phyloP scores from a whole-genome alignment of 2,113 vertebrate species.

The Illadopsis cleaveri region DNA sequence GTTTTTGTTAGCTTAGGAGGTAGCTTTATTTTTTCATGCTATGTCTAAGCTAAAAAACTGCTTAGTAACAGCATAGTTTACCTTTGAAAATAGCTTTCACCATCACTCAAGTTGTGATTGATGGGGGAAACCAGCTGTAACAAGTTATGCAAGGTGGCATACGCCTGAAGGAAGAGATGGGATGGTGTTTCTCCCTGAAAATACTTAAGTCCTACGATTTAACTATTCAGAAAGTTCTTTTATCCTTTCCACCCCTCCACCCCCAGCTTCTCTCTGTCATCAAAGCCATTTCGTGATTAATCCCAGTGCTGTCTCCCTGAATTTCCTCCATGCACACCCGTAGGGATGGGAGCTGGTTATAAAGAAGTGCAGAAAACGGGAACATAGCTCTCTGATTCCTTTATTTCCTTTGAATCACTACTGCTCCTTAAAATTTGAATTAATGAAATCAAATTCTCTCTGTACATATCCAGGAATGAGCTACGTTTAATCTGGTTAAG shows the following conservation, averaged over 20 bases:
- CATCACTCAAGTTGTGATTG: not conserved
- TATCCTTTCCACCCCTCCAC: not conserved
- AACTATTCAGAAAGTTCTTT: conserved; percentile 12
- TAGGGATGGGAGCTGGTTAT: not conserved
- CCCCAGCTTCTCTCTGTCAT: conserved; percentile 25
- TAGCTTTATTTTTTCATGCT: not conserved
- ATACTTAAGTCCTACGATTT: not conserved
- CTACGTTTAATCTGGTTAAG: conserved; percentile 43
- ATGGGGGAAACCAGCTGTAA: not conserved
- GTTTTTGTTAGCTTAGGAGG: not conserved
- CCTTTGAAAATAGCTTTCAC: conserved; percentile 9
- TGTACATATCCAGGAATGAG: not conserved
- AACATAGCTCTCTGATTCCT: not conserved
- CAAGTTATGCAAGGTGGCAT: not conserved
- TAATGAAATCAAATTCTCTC: conserved; percentile 8
- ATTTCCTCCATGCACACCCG: not conserved
- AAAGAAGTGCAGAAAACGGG: not conserved
- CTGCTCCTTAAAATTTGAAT: conserved; percentile 7
- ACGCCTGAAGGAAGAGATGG: not conserved
- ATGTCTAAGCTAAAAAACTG: not conserved
- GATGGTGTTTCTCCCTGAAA: not conserved
- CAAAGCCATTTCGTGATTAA: conserved; percentile 3
- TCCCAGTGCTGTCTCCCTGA: not conserved
- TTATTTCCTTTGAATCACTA: not conserved
- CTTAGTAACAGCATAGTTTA: not conserved